A percentile compares a stretch with the other conserved stretches of the same genome.
Conservation (phyloP, 2,888 invertebrate species). For the Coremacera marginata region DNA sequence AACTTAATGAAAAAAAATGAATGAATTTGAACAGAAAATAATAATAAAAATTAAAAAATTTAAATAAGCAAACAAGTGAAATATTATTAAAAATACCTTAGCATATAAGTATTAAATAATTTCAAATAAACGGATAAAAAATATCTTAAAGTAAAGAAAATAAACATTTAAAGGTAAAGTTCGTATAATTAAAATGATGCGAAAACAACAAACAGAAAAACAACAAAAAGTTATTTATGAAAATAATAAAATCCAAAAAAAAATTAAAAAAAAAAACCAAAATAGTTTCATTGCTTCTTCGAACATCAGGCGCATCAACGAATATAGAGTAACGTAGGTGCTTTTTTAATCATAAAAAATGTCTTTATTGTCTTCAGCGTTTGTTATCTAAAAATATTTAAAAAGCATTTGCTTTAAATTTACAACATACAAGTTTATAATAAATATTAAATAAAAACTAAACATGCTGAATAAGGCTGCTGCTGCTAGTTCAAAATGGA, state of each 20-base stretch:
- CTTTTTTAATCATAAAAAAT: not conserved
- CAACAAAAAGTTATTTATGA: slow-evolving; percentile 38
- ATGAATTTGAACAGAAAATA: not conserved
- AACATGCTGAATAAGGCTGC: not conserved
- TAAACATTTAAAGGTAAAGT: slow-evolving; percentile 12
- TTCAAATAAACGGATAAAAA: slow-evolving; percentile 21
- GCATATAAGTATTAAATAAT: slow-evolving; percentile 23
- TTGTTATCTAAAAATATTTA: not conserved
- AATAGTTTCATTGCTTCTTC: not conserved
- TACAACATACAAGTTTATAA: not conserved
- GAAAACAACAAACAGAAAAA: slow-evolving; percentile 14
- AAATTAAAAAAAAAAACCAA: slow-evolving; percentile 6
- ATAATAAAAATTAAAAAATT: slow-evolving; percentile 16
- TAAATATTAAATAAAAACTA: not conserved
- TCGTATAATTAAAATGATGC: slow-evolving; percentile 21
- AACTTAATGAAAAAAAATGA: slow-evolving; percentile 8
- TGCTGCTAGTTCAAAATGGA: not conserved
- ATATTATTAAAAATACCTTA: slow-evolving; percentile 30
- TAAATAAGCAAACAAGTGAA: slow-evolving; percentile 25
- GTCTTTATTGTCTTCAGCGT: slow-evolving; percentile 21
- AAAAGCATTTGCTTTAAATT: slow-evolving; percentile 11
- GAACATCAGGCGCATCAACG: not conserved
- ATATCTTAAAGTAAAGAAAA: slow-evolving; percentile 18
- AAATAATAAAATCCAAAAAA: slow-evolving; percentile 36
- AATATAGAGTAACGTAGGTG: not conserved